Base-by-base conservation (phyloP, 2,797 vertebrate species). In the Menidia menidia region DNA sequence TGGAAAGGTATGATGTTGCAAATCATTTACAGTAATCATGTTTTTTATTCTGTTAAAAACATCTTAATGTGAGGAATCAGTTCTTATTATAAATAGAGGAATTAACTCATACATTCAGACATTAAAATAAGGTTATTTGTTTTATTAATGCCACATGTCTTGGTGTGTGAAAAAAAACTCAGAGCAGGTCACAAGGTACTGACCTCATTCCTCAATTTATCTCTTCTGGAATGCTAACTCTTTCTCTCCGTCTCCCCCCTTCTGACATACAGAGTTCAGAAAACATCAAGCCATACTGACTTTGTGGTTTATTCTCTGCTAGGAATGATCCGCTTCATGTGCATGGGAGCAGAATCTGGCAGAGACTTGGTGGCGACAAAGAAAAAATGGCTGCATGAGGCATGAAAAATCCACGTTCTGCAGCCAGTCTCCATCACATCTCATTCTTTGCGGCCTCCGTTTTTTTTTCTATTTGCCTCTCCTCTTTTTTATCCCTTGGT, bases 301-400 rank as follows among this genome's bases (percentile, higher is more conserved):
- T 11, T 51, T 51, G 12, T 51, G 19, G 51, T 39, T 15, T 55
- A 57, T 25, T 25, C 25, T 57, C 35, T 9, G 6, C 16, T 33
- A 53, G 7, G 33, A 63, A 4, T n/a, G 45, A 77, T 80, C 66
- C 33, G 56, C 60, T 45, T 31, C 42, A 33, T 52, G 41, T 53
- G 51, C 18, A 25, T 9, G 19, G 50, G 55, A 66, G 43, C 64
- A 56, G 64, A 12, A 31, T 7, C 10, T 18, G 18, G 47, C 55
- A 30, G 44, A 71, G 54, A 67, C 61, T 0, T 8, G 41, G 68
- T n/a, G 67, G 74, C 48, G 32, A 39, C 50, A 18, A 73, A 68
- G 79, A 79, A 25, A 81, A 84, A 83, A 73, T 57, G 75, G 60
- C 62, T 68, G 50, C 52, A 73, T 78, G 63, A 83, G 74, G 71